Base-by-base conservation (phyloP, 2,113 vertebrate genomes). In the Herpailurus yagouaroundi region DNA sequence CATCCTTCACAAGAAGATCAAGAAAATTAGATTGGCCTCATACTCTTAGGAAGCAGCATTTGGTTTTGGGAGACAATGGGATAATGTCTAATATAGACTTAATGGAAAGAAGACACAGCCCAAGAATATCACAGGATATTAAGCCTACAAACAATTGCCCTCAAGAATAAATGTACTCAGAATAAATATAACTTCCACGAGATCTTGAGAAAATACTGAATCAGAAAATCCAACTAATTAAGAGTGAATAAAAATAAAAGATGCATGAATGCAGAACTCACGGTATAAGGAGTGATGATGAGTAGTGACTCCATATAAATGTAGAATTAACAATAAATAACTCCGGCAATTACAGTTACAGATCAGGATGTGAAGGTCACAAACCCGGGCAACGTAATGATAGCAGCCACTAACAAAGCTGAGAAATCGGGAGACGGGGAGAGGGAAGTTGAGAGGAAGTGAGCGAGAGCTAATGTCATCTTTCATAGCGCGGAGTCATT, bases 141-240 rank as follows among this genome's bases (percentile, higher is more conserved):
- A 77, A 68, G 55, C 71, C 19, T 45, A 79, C 29, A 73, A 95
- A 80, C 71, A 73, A 48, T 73, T 79, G 18, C 79, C 73, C 25
- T 95, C 45, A n/a, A 36, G 73, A 88, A 63, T 74, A 77, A 85
- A 83, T 50, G 2, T 84, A 19, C 60, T 76, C 45, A 50, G 79
- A 73, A 36, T 91, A 80, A 64, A 16, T 92, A 18, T 92, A 80
- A 52, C 21, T 63, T 92, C 68, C 52, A 25, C 41, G 55, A 84
- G 77, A 64, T 91, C 50, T 89, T 85, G 29, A 77, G 92, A 38
- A 82, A 77, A 31, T 21, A 64, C 50, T 76, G 38, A 79, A 83
- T 96, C 83, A 95, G 71, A 96, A 94, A 95, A 55, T 71, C 27
- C 69, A 68, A 45, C 66, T 95, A 96, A 96, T 95, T 90, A 97